phyloP scores from a whole-genome alignment of 1,140 invertebrate genomes.

The Drosophila gunungcola region DNA sequence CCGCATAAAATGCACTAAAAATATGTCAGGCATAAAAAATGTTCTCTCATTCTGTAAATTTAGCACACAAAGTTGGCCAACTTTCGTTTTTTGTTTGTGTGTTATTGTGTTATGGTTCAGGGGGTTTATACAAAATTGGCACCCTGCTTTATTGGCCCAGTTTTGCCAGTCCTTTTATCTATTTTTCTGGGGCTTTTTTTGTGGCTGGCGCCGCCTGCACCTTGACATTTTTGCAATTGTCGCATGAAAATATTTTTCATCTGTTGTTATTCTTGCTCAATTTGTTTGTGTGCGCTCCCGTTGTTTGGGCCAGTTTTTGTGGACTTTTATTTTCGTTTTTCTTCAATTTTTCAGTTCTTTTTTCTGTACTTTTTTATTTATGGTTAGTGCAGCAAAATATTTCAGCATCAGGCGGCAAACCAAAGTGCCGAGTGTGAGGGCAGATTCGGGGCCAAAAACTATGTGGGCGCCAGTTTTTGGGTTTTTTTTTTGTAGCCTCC shows the following conservation, averaged over 20 bases:
- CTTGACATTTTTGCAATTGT: conserved; percentile 56
- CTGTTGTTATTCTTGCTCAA: conserved; percentile 47
- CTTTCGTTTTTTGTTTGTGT: conserved; percentile 46
- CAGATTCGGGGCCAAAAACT: conserved; percentile 25
- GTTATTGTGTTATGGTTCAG: background rate
- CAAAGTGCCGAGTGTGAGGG: conserved; percentile 13
- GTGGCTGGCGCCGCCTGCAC: conserved; percentile 43
- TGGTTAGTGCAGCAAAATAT: conserved; percentile 46
- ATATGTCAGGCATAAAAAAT: conserved; percentile 29
- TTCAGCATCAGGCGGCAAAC: conserved; percentile 37
- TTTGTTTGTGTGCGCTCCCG: conserved; percentile 37
- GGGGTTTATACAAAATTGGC: conserved; percentile 38
- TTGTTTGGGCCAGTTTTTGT: conserved; percentile 34
- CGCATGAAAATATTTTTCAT: conserved; percentile 51
- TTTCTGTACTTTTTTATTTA: conserved; percentile 39
- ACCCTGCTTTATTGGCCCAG: conserved; percentile 44
- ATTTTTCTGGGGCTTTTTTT: conserved; percentile 13
- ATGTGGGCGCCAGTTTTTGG: conserved; percentile 34
- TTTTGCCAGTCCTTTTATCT: conserved; percentile 16
- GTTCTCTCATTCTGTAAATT: conserved; percentile 11
- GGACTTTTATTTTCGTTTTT: conserved; percentile 31
- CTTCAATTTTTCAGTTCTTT: conserved; percentile 20
- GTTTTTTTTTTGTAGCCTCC: conserved; percentile 18
- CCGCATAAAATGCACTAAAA: conserved; percentile 38
- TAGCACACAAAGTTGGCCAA: conserved; percentile 28